Evolutionary conservation across 2,113 vertebrate genomes (phyloP).

Genomic region (Phocoena sinus): DNA sequence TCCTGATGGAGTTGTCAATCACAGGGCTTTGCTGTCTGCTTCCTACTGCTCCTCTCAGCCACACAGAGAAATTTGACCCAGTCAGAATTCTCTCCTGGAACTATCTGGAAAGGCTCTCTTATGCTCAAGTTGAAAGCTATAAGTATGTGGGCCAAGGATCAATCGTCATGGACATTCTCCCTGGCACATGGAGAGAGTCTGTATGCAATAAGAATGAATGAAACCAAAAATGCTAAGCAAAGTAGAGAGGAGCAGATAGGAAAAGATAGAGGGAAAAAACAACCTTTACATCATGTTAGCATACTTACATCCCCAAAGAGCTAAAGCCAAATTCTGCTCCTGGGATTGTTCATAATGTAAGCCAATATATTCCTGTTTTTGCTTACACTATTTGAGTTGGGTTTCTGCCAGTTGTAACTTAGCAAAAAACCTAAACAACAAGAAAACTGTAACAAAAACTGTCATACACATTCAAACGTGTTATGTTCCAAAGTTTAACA

Average conservation of each 20-base stretch:
- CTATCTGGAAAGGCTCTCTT: background rate
- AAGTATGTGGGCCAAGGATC: background rate
- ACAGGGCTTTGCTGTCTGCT: background rate
- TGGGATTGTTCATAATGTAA: background rate
- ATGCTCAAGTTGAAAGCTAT: background rate
- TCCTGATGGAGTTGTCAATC: background rate
- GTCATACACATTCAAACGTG: background rate
- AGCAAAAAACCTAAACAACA: slow-evolving; percentile 28
- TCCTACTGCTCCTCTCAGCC: background rate
- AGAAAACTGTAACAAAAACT: slow-evolving; percentile 27
- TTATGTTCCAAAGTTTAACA: background rate
- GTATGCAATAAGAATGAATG: background rate
- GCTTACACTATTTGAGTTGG: slow-evolving; percentile 1
- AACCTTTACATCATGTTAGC: background rate
- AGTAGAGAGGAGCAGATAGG: background rate
- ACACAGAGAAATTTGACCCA: background rate
- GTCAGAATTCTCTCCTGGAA: background rate
- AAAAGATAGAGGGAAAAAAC: background rate
- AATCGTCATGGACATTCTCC: background rate
- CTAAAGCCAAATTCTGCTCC: background rate
- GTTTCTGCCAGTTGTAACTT: background rate
- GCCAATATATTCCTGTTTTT: background rate
- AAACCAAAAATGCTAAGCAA: background rate
- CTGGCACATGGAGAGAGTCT: background rate
- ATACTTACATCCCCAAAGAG: background rate